phyloP scores from a whole-genome alignment of 1,140 invertebrate species.

The Vanessa atalanta region DNA sequence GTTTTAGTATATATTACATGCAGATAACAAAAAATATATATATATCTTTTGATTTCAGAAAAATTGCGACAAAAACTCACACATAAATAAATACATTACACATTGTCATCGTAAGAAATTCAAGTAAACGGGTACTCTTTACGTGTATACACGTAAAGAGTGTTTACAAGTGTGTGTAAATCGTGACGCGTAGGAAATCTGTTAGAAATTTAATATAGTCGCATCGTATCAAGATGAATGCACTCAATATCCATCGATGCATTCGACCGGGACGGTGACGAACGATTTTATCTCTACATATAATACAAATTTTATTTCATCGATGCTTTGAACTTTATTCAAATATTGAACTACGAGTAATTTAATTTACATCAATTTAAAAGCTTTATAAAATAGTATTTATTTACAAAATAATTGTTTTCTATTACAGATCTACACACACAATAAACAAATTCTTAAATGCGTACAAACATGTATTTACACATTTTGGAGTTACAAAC shows the following conservation, averaged over 20 bases:
- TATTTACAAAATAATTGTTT: no score
- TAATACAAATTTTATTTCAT: constrained; percentile 14
- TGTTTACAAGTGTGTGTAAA: constrained; percentile 35
- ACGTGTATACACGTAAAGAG: constrained; percentile 36
- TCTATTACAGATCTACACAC: no score
- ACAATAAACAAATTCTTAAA: no score
- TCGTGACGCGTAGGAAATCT: constrained; percentile 55
- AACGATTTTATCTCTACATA: constrained; percentile 29
- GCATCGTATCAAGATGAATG: constrained; percentile 46
- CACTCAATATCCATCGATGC: constrained; percentile 52
- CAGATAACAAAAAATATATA: no score
- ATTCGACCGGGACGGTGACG: constrained; percentile 34
- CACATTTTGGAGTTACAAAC: no score
- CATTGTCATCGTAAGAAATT: not conserved
- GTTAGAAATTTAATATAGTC: constrained; percentile 71
- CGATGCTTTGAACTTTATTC: not conserved
- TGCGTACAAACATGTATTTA: no score
- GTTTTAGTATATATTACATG: no score
- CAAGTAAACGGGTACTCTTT: not conserved
- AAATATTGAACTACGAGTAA: not conserved
- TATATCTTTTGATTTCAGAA: no score
- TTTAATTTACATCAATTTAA: not conserved
- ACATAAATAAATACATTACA: not conserved
- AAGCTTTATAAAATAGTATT: no score
- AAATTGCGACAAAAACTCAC: not conserved